phyloP scores from a whole-genome alignment of 2,113 vertebrate species.

The Cavia aperea region DNA sequence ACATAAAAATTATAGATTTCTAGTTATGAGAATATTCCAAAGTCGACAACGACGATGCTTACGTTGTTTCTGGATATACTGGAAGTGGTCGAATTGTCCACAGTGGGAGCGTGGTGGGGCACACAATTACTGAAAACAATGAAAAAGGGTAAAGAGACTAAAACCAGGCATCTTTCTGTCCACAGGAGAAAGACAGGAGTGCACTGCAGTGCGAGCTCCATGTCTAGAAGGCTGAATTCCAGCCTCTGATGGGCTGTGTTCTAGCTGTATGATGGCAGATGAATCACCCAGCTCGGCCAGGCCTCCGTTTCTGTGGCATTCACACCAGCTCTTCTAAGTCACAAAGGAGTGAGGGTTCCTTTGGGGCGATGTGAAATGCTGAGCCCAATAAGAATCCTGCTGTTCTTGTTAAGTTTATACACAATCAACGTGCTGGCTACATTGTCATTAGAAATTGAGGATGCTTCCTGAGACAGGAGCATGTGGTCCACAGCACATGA shows the following conservation, averaged over 20 bases:
- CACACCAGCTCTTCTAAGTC: not conserved
- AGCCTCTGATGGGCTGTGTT: too few species aligned
- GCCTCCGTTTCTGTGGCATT: not conserved
- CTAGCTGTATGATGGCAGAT: not conserved
- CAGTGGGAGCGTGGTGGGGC: too few species aligned
- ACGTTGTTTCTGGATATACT: not conserved
- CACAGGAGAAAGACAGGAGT: not conserved
- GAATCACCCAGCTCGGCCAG: not conserved
- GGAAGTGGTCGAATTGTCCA: not conserved
- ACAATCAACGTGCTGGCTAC: not conserved
- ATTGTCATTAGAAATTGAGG: not conserved
- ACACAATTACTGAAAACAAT: not conserved
- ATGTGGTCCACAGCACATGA: not conserved
- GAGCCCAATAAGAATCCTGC: not conserved
- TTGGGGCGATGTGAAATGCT: not conserved
- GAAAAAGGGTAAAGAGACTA: not conserved
- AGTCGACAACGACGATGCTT: not conserved
- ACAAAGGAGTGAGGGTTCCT: not conserved
- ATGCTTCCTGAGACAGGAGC: not conserved
- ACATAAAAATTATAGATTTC: not conserved
- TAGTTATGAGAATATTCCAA: not conserved
- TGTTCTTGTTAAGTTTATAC: not conserved
- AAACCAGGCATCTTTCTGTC: not conserved
- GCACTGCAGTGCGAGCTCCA: too few species aligned
- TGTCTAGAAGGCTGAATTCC: not conserved